Percentiles rank a stretch among this genome's conserved stretches.
Evolutionary conservation across 2,797 vertebrate species (phyloP).

Genomic region (Mormyrus hasselquistii): DNA sequence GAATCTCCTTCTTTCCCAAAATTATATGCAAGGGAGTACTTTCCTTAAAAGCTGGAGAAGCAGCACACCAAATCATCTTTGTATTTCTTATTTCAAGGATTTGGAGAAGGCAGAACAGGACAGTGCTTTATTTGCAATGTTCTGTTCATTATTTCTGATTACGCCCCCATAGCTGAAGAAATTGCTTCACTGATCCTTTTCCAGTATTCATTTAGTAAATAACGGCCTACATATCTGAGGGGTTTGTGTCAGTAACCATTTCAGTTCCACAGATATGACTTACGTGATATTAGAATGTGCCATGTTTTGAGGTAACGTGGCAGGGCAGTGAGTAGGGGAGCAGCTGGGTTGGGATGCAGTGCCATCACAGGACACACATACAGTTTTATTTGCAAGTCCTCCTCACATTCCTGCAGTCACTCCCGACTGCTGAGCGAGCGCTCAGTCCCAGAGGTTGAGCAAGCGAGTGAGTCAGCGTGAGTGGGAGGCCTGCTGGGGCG

Average conservation of each 20-base stretch:
- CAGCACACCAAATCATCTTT: not conserved
- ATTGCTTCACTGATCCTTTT: not conserved
- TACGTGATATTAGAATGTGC: not conserved
- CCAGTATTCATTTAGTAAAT: slow-evolving; percentile 2
- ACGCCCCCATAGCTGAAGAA: not conserved
- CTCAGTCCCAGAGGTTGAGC: not conserved
- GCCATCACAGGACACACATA: not conserved
- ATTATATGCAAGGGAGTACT: not conserved
- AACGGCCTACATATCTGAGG: not conserved
- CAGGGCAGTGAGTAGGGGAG: not conserved
- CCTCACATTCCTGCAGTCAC: not conserved
- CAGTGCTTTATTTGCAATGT: not conserved
- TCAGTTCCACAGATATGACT: not conserved
- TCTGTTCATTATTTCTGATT: slow-evolving; percentile 1
- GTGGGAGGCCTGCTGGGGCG: not conserved
- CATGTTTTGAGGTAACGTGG: not conserved
- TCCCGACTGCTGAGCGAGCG: not conserved
- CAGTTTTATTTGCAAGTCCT: not conserved
- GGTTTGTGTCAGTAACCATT: not conserved
- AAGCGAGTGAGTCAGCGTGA: not conserved
- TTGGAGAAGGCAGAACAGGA: not conserved
- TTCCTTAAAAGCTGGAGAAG: not conserved
- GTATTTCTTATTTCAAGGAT: not conserved
- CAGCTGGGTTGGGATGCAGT: not conserved
- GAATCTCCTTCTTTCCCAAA: not conserved